Base-by-base conservation (phyloP, 2,888 invertebrate species). In the Cetonia aurata region DNA sequence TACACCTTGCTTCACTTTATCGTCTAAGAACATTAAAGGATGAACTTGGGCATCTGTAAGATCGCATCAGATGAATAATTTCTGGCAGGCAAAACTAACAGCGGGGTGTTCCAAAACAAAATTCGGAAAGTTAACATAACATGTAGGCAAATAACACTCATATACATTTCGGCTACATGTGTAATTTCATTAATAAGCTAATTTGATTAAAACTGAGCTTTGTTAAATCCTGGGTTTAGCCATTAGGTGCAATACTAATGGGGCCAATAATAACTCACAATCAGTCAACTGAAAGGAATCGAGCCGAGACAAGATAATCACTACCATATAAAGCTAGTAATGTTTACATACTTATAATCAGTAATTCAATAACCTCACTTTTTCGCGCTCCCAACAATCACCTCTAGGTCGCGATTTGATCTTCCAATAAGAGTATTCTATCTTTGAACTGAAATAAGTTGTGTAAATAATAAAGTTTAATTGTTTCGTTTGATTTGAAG, bases 161-260 rank as follows among this genome's bases (percentile, higher is more conserved):
- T 17, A 52, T 60, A 60, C 55, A 56, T 37, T 19, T 42, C 41
- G 17, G 60, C 52, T 56, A 48, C 46, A 41, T 50, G 60, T 50
- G 50, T 17, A 52, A 41, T 33, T 33, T 59, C 60, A 69, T 59
- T 69, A 60, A 48, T 69, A 69, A 69, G 48, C 55, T 59, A 70
- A 70, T 66, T 57, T 57, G 67, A 70, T 70, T 66, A 67, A 70
- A 67, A 52, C 31, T 66, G 56, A 41, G 59, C 50, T 70, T 52
- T 57, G 70, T 57, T 66, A 66, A 70, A 67, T 70, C 67, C 57
- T 67, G 59, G 57, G 66, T 70, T 67, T 57, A 67, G 52, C 52
- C 70, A 59, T 67, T n/a, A n/a, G 67, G 67, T 70, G 66, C 66
- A 59, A 67, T 70, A 70, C 66, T 59, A 48, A 67, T 67, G 67